Evolutionary conservation across 2,797 vertebrate species (phyloP).

Genomic region (Loris lydekkerianus): DNA sequence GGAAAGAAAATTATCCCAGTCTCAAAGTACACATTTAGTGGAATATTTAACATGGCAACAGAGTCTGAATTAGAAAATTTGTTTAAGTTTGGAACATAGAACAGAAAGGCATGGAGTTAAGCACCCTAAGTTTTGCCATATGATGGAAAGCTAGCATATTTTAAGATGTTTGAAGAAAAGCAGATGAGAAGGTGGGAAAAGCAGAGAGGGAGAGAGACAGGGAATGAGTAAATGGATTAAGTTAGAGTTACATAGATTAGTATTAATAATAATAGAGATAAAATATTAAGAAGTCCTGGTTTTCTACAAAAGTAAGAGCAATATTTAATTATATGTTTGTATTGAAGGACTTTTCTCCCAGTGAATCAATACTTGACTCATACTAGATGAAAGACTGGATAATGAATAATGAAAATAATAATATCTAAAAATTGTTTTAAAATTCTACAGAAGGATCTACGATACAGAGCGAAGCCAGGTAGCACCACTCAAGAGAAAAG

Average conservation of each 20-base stretch:
- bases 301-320: not conserved
- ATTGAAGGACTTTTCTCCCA: not conserved
- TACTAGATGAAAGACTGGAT: not conserved
- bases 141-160: not conserved
- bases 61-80: not conserved
- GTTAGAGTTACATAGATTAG: not conserved
- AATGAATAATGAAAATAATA: not conserved
- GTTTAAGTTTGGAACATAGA: not conserved
- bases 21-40: not conserved
- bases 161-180: not conserved
- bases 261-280: not conserved
- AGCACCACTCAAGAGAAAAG: not conserved
- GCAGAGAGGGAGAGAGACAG: not conserved
- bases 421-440: not conserved
- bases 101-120: not conserved
- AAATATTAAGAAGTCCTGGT: not conserved
- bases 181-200: not conserved
- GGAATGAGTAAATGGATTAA: not conserved
- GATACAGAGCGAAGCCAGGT: not conserved
- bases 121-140: not conserved
- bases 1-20: not conserved
- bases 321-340: not conserved
- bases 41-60: not conserved
- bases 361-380: not conserved
- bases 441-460: not conserved